These are phyloP conservation scores for Platysteira castanea DNA, from an alignment of 2,113 vertebrate genomes.

Conservation along the genomic window DNA sequence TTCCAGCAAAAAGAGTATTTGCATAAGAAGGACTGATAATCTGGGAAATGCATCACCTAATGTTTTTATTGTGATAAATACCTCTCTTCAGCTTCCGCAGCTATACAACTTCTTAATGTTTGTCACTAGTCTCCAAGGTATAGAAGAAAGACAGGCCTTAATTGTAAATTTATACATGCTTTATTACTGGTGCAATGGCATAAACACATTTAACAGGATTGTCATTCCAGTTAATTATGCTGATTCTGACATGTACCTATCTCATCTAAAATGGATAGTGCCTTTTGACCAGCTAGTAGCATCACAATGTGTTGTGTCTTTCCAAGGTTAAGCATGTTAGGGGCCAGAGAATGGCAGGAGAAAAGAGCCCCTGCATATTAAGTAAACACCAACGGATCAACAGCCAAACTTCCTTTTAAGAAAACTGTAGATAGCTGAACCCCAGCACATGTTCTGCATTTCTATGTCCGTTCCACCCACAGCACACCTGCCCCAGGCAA, in stretches of 20 bases:
- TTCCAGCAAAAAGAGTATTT: slow-evolving; percentile 54
- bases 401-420: neutral
- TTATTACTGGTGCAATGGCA: slow-evolving; percentile 63
- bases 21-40: slow-evolving; percentile 50
- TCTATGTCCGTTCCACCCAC: neutral
- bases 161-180: slow-evolving; percentile 69
- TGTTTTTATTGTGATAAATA: slow-evolving; percentile 70
- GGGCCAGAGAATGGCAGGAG: neutral
- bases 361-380: neutral
- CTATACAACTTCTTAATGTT: slow-evolving; percentile 60
- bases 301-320: slow-evolving; percentile 10
- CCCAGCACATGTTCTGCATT: slow-evolving; percentile 37
- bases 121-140: slow-evolving; percentile 56
- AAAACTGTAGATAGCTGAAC: neutral
- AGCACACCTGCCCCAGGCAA: slow-evolving; percentile 43
- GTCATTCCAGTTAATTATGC: slow-evolving; percentile 70
- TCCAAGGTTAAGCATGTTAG: slow-evolving; percentile 21
- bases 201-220: slow-evolving; percentile 63
- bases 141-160: slow-evolving; percentile 64
- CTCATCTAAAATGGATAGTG: slow-evolving; percentile 54
- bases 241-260: slow-evolving; percentile 68
- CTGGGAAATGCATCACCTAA: slow-evolving; percentile 55
- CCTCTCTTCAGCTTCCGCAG: slow-evolving; percentile 41
- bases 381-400: neutral
- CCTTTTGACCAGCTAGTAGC: slow-evolving; percentile 35